Evolutionary conservation across 2,888 invertebrate genomes (phyloP).

Genomic region (Muscina levida): DNA sequence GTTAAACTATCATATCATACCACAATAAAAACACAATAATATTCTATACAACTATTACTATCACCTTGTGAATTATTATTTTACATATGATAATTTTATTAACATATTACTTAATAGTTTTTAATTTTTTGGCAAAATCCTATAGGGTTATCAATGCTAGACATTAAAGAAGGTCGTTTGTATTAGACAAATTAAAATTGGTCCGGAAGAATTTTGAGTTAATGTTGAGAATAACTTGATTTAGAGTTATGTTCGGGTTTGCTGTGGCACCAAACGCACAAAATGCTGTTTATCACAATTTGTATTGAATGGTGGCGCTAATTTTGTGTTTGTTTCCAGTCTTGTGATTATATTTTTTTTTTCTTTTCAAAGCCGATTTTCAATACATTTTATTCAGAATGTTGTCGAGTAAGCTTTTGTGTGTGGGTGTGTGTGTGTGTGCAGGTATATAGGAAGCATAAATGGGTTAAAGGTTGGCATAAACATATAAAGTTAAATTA

Average conservation of each 20-base stretch:
- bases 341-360: not conserved
- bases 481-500: not conserved
- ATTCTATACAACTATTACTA: too few relatives aligned
- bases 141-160: too few relatives aligned
- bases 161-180: too few relatives aligned
- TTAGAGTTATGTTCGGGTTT: not conserved
- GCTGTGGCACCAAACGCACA: not conserved
- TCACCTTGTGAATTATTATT: slow-evolving; percentile 13
- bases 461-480: slow-evolving; percentile 10
- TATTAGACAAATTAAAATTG: not conserved
- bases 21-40: too few relatives aligned
- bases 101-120: too few relatives aligned
- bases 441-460: not conserved
- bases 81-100: slow-evolving; percentile 36
- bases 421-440: too few relatives aligned
- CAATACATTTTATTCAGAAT: not conserved
- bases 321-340: slow-evolving; percentile 7
- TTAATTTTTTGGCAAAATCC: too few relatives aligned
- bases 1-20: too few relatives aligned
- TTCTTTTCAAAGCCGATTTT: not conserved
- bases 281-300: not conserved
- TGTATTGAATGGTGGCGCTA: not conserved
- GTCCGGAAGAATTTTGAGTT: slow-evolving; percentile 1
- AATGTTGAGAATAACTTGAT: not conserved
- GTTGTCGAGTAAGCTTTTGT: not conserved